Evolutionary conservation across 2,113 vertebrate species (phyloP).

Genomic region (Clarias gariepinus): DNA sequence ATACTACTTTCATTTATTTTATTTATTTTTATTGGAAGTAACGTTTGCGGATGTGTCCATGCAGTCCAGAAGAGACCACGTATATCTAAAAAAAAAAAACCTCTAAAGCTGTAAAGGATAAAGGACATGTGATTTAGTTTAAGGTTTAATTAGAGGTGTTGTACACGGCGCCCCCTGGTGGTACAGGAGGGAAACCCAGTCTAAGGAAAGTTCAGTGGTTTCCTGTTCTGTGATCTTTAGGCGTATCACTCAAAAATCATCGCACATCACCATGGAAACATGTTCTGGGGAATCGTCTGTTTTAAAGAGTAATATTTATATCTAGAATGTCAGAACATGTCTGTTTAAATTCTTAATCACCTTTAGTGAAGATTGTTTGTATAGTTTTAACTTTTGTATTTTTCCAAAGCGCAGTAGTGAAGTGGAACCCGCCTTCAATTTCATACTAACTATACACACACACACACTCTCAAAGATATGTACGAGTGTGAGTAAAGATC

Average conservation of each 20-base stretch:
- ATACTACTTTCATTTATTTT: not conserved
- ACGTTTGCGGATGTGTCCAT: not conserved
- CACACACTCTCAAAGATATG: not conserved
- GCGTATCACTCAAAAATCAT: not conserved
- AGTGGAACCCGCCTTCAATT: not conserved
- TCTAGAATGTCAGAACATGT: not conserved
- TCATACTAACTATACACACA: not conserved
- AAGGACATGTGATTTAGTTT: not conserved
- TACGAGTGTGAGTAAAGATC: not conserved
- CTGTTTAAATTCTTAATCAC: not conserved
- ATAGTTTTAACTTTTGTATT: not conserved
- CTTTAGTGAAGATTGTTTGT: not conserved
- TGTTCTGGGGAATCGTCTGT: no score
- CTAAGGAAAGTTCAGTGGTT: not conserved
- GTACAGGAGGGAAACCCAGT: conserved; percentile 1
- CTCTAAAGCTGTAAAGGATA: not conserved
- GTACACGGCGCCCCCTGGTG: conserved; percentile 56
- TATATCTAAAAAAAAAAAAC: no score
- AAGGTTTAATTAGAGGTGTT: not conserved
- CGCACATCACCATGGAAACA: no score
- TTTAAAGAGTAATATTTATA: not conserved
- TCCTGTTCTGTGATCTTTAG: not conserved
- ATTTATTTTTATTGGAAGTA: not conserved
- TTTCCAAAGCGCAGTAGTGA: not conserved
- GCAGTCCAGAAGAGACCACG: not conserved